Evolutionary conservation across 2,113 vertebrate species (phyloP), one percentile per base, ranked within the genome.

Genomic region (Macaca fascicularis): DNA sequence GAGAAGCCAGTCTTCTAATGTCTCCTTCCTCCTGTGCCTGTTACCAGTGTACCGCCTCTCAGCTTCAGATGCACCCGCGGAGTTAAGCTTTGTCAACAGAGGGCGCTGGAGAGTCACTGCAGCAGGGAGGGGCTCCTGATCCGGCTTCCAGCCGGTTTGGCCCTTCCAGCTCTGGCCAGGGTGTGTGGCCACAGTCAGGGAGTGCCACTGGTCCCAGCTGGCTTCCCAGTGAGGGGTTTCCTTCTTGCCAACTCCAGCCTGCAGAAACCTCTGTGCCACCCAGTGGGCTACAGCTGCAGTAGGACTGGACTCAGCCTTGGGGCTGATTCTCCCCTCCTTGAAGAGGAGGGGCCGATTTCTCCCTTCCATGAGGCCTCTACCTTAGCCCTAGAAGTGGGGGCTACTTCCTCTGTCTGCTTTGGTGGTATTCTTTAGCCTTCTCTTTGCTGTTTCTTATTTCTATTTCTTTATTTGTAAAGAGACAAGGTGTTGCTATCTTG

Each of bases 91-190:
- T 50, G 84, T 17, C 57, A 48, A 48, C 14, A 90, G 91, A 90
- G 75, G 80, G 67, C 6, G 4, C 52, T 19, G 13, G 20, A 35
- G 57, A 57, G 72, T 57, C 40, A 1, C 8, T 0, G n/a, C n/a
- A 13, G 72, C 43, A 90, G 12, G 50, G 50, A 13, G 7, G n/a
- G 23, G 27, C 52, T n/a, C 30, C 25, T 1, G 30, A 23, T 6
- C 17, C 14, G 12, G 64, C 43, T 23, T 25, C 35, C 6, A 52
- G 32, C 3, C 0, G 0, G 32, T 3, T 55, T 13, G 12, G 61
- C 55, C 50, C 52, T 50, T 59, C 16, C 12, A 7, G 43, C 48
- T 76, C 16, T 79, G 57, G 48, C 43, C n/a, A 10, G 38, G 20
- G 23, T 75, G 5, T 13, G 22, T 23, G 23, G 23, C 72, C 72